A percentile compares a stretch with the other conserved stretches of the same genome.
phyloP scores from a whole-genome alignment of 2,888 invertebrate genomes.

The Odontocerum albicorne region DNA sequence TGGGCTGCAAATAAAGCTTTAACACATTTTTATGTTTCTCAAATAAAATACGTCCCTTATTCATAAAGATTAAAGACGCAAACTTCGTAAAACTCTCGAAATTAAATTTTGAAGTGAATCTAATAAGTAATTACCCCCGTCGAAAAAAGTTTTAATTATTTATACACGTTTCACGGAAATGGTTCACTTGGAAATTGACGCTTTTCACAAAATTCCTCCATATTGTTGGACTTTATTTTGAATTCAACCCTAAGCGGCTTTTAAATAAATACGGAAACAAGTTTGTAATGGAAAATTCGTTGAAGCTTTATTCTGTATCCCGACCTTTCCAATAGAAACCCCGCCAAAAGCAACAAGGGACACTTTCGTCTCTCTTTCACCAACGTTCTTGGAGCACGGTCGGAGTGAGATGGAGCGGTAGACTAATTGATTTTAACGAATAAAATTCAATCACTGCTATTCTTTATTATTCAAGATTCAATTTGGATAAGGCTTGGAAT shows the following conservation, averaged over 20 bases:
- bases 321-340: slow-evolving; percentile 24
- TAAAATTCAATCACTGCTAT: slow-evolving; percentile 62
- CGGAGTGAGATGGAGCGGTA: slow-evolving; percentile 40
- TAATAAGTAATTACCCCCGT: no score
- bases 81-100: no score
- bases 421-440: slow-evolving; percentile 64
- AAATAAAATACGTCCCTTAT: no score
- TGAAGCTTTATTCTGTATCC: slow-evolving; percentile 31
- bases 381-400: neutral
- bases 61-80: no score
- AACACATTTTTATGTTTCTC: no score
- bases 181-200: no score
- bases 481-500: slow-evolving; percentile 59
- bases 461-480: slow-evolving; percentile 64
- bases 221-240: neutral
- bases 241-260: neutral
- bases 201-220: neutral
- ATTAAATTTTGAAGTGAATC: no score
- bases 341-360: slow-evolving; percentile 30
- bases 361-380: slow-evolving; percentile 39
- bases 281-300: slow-evolving; percentile 26
- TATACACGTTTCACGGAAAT: no score
- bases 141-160: no score
- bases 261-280: slow-evolving; percentile 24
- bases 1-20: no score